Base-by-base conservation (phyloP, 2,888 invertebrate genomes). In the Gymnocheta viridis region DNA sequence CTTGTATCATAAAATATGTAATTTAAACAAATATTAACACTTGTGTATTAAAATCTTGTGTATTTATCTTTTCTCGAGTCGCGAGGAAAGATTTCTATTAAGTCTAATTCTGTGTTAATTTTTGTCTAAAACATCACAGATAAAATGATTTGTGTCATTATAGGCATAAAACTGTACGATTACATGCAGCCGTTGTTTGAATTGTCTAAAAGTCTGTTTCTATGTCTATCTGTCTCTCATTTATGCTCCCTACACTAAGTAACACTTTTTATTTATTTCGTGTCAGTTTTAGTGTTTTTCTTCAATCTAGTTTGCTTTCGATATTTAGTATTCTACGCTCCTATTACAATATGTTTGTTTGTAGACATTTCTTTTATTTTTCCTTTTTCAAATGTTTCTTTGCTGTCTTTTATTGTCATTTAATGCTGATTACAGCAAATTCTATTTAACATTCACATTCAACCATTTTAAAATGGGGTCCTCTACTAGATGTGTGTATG, bases 401-500 rank as follows among this genome's bases (percentile, higher is more conserved):
- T 17, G 2, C 9, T 7, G 3, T 56, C 4, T 58, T 22, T 67
- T 76, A 32, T 73, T 80, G 76, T 62, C 70, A 77, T 73, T 80
- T 76, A 78, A 78, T 78, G 77, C 80, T 83, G 85, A 83, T 78
- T 77, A 82, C 67, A 82, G 78, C 47, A 74, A 54, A 79, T 62
- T 84, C 70, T 70, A 38, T 66, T 73, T 69, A 32, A 44, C 51
- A 66, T 67, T 47, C 41, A 38, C 27, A 27, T 41, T 22, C 35
- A 29, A 47, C 22, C 38, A 51, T 56, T 60, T 54, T 19, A 73
- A 47, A 4, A 14, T n/a, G 14, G 41, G 17, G 14, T 56, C 14
- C 1, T 58, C 56, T 66, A 60, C 22, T 4, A 14, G 4, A n/a
- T n/a, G n/a, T n/a, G n/a, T 67, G 4, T 12, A 38, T 51, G 47